phyloP scores from a whole-genome alignment of 2,797 vertebrate genomes.

The Sardinella longiceps region DNA sequence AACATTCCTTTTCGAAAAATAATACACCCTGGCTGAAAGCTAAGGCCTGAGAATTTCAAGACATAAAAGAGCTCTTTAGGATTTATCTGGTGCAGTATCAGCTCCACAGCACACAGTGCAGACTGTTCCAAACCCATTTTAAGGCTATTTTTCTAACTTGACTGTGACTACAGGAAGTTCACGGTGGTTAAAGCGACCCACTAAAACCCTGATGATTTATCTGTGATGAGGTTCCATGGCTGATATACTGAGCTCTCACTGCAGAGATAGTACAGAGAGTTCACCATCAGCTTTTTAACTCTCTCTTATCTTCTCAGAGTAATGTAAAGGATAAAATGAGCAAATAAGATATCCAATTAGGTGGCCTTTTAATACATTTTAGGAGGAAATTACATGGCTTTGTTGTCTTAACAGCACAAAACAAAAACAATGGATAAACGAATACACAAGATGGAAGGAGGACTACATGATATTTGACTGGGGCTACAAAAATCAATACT shows the following conservation, averaged over 20 bases:
- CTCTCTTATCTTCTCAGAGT: neutral
- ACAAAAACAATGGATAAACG: neutral
- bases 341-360: neutral
- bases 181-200: neutral
- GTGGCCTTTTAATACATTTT: neutral
- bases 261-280: neutral
- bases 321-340: neutral
- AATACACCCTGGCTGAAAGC: neutral
- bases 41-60: neutral
- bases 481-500: conserved; percentile 46
- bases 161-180: neutral
- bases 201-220: neutral
- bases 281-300: neutral
- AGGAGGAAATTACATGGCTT: neutral
- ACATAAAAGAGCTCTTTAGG: neutral
- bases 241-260: neutral
- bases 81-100: neutral
- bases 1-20: neutral
- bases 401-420: neutral
- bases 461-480: neutral
- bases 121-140: neutral
- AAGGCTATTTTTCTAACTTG: neutral
- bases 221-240: neutral
- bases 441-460: conserved; percentile 5
- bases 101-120: neutral